Conservation (phyloP, 2,888 invertebrate genomes). For the Toxonevra muliebris region DNA sequence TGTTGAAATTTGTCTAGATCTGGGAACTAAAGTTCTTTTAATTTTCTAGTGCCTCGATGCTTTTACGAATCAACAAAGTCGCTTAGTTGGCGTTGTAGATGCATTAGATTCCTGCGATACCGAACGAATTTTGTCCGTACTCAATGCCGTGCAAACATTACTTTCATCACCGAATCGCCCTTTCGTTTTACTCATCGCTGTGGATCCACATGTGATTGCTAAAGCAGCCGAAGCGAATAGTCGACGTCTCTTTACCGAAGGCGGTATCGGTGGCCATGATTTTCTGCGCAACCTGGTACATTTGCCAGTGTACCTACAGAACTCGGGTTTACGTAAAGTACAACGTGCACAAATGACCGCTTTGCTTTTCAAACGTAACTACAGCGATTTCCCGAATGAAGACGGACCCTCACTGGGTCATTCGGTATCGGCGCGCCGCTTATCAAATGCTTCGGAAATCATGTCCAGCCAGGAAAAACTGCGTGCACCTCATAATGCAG, state of each 20-base stretch:
- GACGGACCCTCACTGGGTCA: conserved; percentile 60
- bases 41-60: conserved; percentile 84
- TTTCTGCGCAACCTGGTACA: conserved; percentile 96
- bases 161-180: conserved; percentile 94
- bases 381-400: conserved; percentile 59
- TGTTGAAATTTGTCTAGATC: background rate
- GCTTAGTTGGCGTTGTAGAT: conserved; percentile 94
- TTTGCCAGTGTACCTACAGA: conserved; percentile 97
- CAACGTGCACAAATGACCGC: conserved; percentile 87
- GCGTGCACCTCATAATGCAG: conserved; percentile 54
- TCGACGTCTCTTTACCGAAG: conserved; percentile 86
- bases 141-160: conserved; percentile 94
- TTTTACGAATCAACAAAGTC: conserved; percentile 91
- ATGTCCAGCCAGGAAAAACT: conserved; percentile 87
- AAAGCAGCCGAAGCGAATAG: conserved; percentile 94
- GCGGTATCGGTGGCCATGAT: conserved; percentile 88
- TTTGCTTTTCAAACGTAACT: conserved; percentile 61
- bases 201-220: conserved; percentile 98
- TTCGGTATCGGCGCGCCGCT: conserved; percentile 76
- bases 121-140: conserved; percentile 89
- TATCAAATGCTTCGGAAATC: conserved; percentile 82
- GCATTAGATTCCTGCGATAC: conserved; percentile 98
- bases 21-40: conserved; percentile 11
- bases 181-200: conserved; percentile 94
- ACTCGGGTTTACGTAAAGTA: conserved; percentile 90